Evolutionary conservation across 1,140 invertebrate species (phyloP), one percentile per base, ranked within the genome.

Genomic region (Brachionus paranguensis): DNA sequence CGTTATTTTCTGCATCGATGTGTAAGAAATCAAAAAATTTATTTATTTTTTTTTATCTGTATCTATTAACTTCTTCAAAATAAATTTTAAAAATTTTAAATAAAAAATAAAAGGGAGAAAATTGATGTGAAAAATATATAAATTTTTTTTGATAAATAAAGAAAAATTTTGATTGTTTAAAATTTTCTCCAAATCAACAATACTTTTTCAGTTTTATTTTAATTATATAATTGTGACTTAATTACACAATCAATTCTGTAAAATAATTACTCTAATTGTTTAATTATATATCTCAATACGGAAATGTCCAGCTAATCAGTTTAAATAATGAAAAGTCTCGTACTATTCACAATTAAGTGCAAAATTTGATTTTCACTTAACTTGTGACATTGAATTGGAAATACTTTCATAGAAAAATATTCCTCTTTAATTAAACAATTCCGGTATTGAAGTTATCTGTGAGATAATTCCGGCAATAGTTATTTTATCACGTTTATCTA

Each of bases 381-480:
- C 33, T 72, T 45, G 68, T 72, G 68, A 72, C 20, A 41, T 72
- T 41, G n/a, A 72, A 20, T 72, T 29, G 14, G 33, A 68, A 72
- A 17, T 43, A 72, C 20, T 43, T 43, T 41, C 20, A n/a, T 45
- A 20, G 20, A 20, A 68, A n/a, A 43, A 72, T 20, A 43, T 72
- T 72, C 8, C 68, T 72, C 68, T 72, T 41, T 72, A 72, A 72
- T 72, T 72, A 72, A 72, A 72, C 37, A 72, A 43, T 72, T 72
- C 68, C 68, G 68, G 33, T 43, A 20, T 72, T 43, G 37, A 72
- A 72, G 68, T 72, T 72, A 72, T 72, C 68, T 41, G 41, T 43
- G 37, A 76, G 72, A 76, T 76, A 76, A 76, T 76, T 76, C 72
- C 72, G 72, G 43, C 72, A 76, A 50, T 76, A 76, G 72, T 76